Base-by-base conservation (phyloP, 2,113 vertebrate genomes). In the Nibea albiflora region DNA sequence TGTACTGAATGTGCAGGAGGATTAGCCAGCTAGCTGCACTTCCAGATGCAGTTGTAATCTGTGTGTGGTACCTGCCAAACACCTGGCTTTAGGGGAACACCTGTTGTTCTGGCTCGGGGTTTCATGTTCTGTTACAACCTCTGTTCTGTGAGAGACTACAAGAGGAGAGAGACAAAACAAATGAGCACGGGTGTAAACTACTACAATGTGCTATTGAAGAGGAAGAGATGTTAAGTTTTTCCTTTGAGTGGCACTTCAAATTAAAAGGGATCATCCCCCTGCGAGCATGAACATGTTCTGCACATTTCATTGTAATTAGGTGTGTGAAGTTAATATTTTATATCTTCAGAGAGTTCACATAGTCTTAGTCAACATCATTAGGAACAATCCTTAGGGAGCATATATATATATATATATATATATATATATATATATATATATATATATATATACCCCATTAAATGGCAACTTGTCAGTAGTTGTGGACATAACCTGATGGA, bases 21-120 rank as follows among this genome's bases (percentile, higher is more conserved):
- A 62, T 57, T 46, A 61, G 26, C 26, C 7, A 1, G 31, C 31
- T 31, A 31, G 19, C 11, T 39, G 31, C 53, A 72, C 19, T 24
- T 64, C 42, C 19, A 47, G 58, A 47, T 31, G 22, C 44, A 46
- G 20, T 9, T 57, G 52, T 63, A 39, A 54, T 76, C 16, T 44
- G 11, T 67, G 28, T 57, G 44, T 14, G 52, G 44, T 94, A 95
- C 95, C 95, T 86, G 94, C 92, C 65, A 94, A 87, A 24, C 79
- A 77, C 64, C 78, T 94, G 80, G 78, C 28, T 67, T 78, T 71
- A 16, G 44, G 66, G 63, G 72, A 58, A 66, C 12, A 4, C 70
- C 24, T 76, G 16, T 8, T 24, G 42, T 54, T 63, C 20, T 79
- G 84, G 12, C 28, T 62, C 14, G 15, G 28, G 49, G 57, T 24